A percentile compares a stretch with the other conserved stretches of the same genome.
phyloP scores from a whole-genome alignment of 1,140 invertebrate species.

The Ctenoplectra terminalis region DNA sequence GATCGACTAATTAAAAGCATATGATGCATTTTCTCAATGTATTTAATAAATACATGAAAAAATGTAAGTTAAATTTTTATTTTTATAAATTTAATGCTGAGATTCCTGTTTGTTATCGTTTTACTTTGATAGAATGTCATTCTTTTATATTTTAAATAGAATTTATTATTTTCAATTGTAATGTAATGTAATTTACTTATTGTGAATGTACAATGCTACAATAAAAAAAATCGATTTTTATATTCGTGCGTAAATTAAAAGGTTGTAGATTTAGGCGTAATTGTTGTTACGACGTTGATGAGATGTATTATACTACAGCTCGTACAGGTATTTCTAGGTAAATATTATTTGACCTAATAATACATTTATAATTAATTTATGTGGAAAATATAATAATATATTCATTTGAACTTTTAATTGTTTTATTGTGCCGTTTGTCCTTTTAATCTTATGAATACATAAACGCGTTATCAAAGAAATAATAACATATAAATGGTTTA shows the following conservation, averaged over 20 bases:
- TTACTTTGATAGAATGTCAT: neutral
- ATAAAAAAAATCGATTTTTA: conserved; percentile 52
- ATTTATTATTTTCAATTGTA: conserved; percentile 17
- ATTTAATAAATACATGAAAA: conserved; percentile 20
- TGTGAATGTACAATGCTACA: conserved; percentile 17
- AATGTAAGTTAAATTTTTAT: conserved; percentile 34
- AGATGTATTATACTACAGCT: conserved; percentile 56
- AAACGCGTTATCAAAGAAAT: neutral
- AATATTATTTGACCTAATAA: conserved; percentile 73
- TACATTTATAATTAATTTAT: conserved; percentile 77
- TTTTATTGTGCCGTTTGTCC: neutral
- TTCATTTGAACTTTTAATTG: conserved; percentile 64
- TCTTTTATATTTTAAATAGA: conserved; percentile 11
- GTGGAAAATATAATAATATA: conserved; percentile 76
- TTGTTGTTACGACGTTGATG: conserved; percentile 65
- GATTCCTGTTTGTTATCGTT: conserved; percentile 26
- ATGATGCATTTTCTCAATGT: conserved; percentile 8
- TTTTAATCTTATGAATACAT: neutral
- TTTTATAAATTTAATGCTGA: conserved; percentile 35
- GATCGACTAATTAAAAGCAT: conserved; percentile 7
- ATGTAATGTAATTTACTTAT: conserved; percentile 16
- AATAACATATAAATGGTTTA: neutral
- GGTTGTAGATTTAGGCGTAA: conserved; percentile 68
- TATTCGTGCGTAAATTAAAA: conserved; percentile 59
- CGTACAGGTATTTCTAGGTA: conserved; percentile 66